phyloP scores from a whole-genome alignment of 2,797 vertebrate genomes.

The Melanotaenia boesemani region DNA sequence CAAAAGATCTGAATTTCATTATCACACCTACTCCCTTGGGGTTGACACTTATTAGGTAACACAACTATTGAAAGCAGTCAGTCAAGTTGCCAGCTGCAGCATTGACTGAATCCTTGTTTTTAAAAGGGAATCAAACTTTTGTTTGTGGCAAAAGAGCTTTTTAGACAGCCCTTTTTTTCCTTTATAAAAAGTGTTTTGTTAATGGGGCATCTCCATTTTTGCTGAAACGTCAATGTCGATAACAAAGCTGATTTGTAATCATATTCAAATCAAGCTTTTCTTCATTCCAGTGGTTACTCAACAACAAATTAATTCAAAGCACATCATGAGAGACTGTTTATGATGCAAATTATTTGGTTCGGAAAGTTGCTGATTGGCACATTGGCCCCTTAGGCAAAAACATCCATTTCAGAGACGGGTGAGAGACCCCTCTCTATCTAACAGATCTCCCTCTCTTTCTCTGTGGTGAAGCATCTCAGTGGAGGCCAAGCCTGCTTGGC shows the following conservation, averaged over 20 bases:
- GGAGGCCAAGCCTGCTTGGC: slow-evolving; percentile 65
- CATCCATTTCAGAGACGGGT: slow-evolving; percentile 61
- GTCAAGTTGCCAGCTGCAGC: slow-evolving; percentile 42
- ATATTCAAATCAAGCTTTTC: slow-evolving; percentile 48
- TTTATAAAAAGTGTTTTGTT: background rate
- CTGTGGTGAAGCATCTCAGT: slow-evolving; percentile 69
- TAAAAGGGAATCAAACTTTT: slow-evolving; percentile 28
- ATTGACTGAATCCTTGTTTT: slow-evolving; percentile 52
- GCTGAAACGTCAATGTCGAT: slow-evolving; percentile 41
- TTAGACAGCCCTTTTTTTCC: background rate
- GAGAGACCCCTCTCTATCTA: slow-evolving; percentile 64
- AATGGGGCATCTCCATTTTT: slow-evolving; percentile 12
- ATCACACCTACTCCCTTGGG: slow-evolving; percentile 46
- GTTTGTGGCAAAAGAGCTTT: slow-evolving; percentile 22
- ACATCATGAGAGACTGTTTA: slow-evolving; percentile 70
- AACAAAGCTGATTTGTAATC: slow-evolving; percentile 48
- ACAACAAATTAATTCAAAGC: slow-evolving; percentile 73
- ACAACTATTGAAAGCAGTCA: slow-evolving; percentile 52
- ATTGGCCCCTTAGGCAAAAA: slow-evolving; percentile 65
- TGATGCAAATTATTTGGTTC: slow-evolving; percentile 75
- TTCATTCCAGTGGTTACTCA: slow-evolving; percentile 43
- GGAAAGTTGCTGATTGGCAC: slow-evolving; percentile 75
- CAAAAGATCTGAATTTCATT: slow-evolving; percentile 48
- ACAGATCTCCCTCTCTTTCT: slow-evolving; percentile 61
- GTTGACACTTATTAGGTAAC: slow-evolving; percentile 67